Evolutionary conservation across 2,113 vertebrate genomes (phyloP), one percentile per base, ranked within the genome.

Genomic region (Malaclemys terrapin): DNA sequence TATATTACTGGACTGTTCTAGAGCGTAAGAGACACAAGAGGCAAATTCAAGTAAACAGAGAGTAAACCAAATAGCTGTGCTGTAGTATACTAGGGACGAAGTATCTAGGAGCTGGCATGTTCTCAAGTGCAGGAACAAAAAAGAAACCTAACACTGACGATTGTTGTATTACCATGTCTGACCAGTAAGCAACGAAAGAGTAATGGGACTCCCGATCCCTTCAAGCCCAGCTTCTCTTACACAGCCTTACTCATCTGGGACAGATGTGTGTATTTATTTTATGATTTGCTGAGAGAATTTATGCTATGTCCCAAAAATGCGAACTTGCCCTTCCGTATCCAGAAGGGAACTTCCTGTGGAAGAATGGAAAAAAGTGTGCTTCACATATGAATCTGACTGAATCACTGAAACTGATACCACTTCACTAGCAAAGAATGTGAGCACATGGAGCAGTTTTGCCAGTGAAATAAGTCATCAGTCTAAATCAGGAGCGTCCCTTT

Each of bases 21-120:
- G 25, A 94, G 88, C 78, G 81, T 27, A 0, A 0, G 19, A 86
- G 19, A 54, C 31, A 91, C 0, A 0, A 0, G 45, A 65, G 91
- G 87, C 78, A 93, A 94, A 90, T 22, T 10, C 35, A 69, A 49
- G 38, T 54, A 91, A 94, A 22, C 89, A 17, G 81, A 85, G 35
- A 84, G 47, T 16, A 19, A 84, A 90, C 80, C 8, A 16, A n/a
- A 57, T 0, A 0, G 29, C 62, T 89, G 56, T 85, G 91, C 50
- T 29, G 84, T 14, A 6, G 42, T 50, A 8, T 10, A 88, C 16
- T 5, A 3, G 52, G 8, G n/a, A 80, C 84, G 88, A 49, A 0
- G 2, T 13, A 88, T 11, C 69, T n/a, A 87, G 0, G 0, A 93
- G 27, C 42, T 76, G 29, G 85, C 82, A 52, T 52, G 84, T 90